Evolutionary conservation across 2,797 vertebrate genomes (phyloP), one percentile per base, ranked within the genome.

Genomic region (Pangasius macronema): DNA sequence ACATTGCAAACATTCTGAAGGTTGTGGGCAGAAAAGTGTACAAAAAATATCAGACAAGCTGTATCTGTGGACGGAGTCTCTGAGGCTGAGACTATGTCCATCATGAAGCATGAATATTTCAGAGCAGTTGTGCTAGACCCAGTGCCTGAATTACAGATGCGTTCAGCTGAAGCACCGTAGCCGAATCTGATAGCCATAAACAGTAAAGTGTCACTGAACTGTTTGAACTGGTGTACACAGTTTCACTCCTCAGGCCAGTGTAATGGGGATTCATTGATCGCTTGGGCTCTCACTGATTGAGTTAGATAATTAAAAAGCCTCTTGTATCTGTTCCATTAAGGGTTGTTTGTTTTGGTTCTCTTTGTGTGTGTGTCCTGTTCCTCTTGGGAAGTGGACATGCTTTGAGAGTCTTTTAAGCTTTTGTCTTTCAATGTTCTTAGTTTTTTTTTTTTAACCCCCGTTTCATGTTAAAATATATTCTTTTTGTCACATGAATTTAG

Each of bases 291-390:
- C 94, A 92, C 94, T 96, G 95, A 96, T 96, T 96, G 95, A 96
- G 95, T 96, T 95, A 95, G 95, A 96, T 96, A 96, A 96, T 96
- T 96, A 96, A 96, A 96, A 96, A 95, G 95, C 94, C 95, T 95
- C 94, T 95, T 93, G 94, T 95, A 96, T 95, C 95, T 95, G 94
- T 95, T 95, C 95, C 95, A 96, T 95, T 96, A 96, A 95, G 93
- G 94, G 94, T 95, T 95, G 94, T 95, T 96, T 96, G 95, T 95
- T 93, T 93, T 92, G 91, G 61, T 67, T 18, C 89, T 93, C 89
- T 88, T 87, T 86, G 82, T 89, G 77, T 84, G 70, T 90, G 85
- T 88, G 90, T 92, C 46, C 88, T 91, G 82, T 85, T 92, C 85
- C 92, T 92, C 93, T 94, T 93, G 91, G 93, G 93, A 92, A 92